Evolutionary conservation across 2,113 vertebrate species (phyloP).

Genomic region (Sula dactylatra): DNA sequence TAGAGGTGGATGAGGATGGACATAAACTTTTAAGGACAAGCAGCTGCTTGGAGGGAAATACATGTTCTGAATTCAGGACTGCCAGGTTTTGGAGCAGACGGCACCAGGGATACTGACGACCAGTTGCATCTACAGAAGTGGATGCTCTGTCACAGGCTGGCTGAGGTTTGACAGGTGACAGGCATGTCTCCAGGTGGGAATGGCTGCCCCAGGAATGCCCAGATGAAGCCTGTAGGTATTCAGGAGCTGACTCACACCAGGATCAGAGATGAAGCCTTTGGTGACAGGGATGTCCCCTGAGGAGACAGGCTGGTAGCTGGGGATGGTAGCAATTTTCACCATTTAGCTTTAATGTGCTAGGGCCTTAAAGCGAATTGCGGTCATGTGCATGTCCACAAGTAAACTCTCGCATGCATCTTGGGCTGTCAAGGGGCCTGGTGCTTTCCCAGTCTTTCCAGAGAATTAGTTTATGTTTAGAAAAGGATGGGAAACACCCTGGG

Average conservation of each 20-base stretch:
- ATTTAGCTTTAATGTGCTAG: background rate
- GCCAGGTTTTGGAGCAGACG: background rate
- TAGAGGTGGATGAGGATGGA: background rate
- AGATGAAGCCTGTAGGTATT: background rate
- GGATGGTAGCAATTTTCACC: background rate
- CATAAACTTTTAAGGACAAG: background rate
- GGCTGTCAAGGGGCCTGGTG: background rate
- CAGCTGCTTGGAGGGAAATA: background rate
- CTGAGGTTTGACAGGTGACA: background rate
- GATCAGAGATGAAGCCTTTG: background rate
- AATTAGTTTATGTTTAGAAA: slow-evolving; percentile 16
- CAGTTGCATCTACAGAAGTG: accelerated
- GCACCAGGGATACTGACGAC: background rate
- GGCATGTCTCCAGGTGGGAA: background rate
- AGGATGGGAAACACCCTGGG: slow-evolving; percentile 50
- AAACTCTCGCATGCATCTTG: background rate
- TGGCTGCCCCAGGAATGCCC: background rate
- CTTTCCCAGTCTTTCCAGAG: slow-evolving; percentile 13
- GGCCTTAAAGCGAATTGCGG: background rate
- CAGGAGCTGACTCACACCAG: background rate
- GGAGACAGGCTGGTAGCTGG: background rate
- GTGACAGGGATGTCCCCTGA: background rate
- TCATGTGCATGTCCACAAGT: background rate
- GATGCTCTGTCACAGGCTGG: background rate
- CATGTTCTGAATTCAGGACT: background rate